Percentiles rank a stretch among this genome's conserved stretches.
Evolutionary conservation across 2,888 invertebrate species (phyloP).

Genomic region (Lomographa bimaculata): DNA sequence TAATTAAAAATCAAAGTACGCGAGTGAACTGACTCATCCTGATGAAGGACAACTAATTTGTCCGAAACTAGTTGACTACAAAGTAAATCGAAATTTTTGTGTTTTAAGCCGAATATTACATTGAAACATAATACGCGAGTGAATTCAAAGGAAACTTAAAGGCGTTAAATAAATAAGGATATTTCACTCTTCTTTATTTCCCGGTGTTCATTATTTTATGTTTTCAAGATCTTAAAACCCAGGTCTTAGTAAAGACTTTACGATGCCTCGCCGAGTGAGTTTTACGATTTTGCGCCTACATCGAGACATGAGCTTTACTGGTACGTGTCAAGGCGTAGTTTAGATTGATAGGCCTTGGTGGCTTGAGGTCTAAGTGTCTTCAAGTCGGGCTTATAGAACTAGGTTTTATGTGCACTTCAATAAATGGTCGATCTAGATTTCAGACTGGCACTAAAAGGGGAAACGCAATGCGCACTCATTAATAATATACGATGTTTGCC

Average conservation of each 20-base stretch:
- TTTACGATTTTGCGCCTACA: constrained; percentile 22
- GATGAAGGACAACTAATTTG: too few species aligned
- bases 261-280: constrained; percentile 13
- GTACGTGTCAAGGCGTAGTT: constrained; percentile 43
- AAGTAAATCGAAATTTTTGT: too few species aligned
- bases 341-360: constrained; percentile 15
- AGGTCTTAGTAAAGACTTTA: constrained; percentile 22
- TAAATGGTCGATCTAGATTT: constrained; percentile 11
- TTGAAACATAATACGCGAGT: too few species aligned
- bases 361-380: constrained; percentile 3
- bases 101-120: too few species aligned
- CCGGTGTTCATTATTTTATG: constrained; percentile 1
- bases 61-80: too few species aligned
- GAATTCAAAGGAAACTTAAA: too few species aligned
- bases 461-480: constrained; percentile 10
- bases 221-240: too few species aligned
- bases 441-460: not conserved
- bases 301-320: constrained; percentile 3
- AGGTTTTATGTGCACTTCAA: constrained; percentile 13
- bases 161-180: too few species aligned
- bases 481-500: too few species aligned
- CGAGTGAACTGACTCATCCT: too few species aligned
- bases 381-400: constrained; percentile 5
- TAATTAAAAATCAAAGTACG: too few species aligned
- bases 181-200: too few species aligned